A percentile compares a stretch with the other conserved stretches of the same genome.
Evolutionary conservation across 2,797 vertebrate genomes (phyloP).

Genomic region (Lagorchestes hirsutus): DNA sequence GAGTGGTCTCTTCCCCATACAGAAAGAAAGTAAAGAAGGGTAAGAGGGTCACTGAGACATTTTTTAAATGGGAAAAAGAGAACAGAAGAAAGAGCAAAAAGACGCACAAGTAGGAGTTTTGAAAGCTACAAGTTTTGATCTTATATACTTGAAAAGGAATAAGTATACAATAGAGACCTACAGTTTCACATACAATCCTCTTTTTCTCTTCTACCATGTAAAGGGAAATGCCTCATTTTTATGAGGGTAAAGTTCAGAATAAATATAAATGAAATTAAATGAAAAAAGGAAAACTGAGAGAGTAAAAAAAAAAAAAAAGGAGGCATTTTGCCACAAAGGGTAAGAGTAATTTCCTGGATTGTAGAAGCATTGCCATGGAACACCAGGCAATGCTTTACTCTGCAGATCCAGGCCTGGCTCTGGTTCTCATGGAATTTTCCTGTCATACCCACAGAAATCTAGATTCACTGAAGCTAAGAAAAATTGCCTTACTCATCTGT

Average conservation of each 20-base stretch:
- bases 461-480: not conserved
- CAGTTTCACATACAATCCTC: not conserved
- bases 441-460: not conserved
- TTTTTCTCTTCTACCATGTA: not conserved
- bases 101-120: not conserved
- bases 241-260: not conserved
- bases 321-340: not conserved
- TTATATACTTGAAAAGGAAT: not conserved
- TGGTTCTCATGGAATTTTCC: not conserved
- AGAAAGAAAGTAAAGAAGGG: not conserved
- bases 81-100: not conserved
- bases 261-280: not conserved
- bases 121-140: not conserved
- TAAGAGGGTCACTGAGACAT: not conserved
- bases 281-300: not conserved
- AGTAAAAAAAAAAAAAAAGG: not conserved
- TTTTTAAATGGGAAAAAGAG: not conserved
- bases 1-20: not conserved
- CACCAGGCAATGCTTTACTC: not conserved
- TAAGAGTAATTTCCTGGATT: not conserved
- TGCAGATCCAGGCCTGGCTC: not conserved
- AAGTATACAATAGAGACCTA: not conserved
- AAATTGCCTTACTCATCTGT: not conserved
- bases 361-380: not conserved
- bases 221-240: not conserved